Evolutionary conservation across 2,113 vertebrate species (phyloP), one percentile per base, ranked within the genome.

Genomic region (Aleadryas rufinucha): DNA sequence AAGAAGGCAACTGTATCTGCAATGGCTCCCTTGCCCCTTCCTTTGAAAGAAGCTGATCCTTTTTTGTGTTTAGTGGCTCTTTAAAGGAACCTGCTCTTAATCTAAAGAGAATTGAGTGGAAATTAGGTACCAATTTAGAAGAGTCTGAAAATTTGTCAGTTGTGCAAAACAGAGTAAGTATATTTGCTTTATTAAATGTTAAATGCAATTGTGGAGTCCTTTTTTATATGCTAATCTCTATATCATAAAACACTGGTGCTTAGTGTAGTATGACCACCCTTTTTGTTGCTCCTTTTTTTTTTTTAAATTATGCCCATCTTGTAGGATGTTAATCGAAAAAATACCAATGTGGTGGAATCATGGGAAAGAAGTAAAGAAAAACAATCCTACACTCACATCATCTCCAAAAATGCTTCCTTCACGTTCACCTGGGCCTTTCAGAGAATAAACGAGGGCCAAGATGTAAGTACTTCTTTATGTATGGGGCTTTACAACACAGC

Each of bases 381-480:
- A 75, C 99, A 99, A 95, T 98, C 98, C 35, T 99, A 99, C 74
- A 99, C 99, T 24, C 99, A 99, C 60, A 52, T 99, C 56, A 98
- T 99, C 97, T 98, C 98, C 61, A 99, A 99, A 97, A 99, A 99
- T 8, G 98, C 99, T 84, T 98, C 99, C 0, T 99, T 99, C 64
- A 99, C 98, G 1, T 99, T 99, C 97, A 99, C 99, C 0, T 99
- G 99, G 99, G 99, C 99, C 50, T 99, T 99, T 95, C 99, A 99
- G 97, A 99, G 99, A 95, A 99, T 99, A 45, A 99, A 98, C 8
- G 98, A 98, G 53, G 98, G 98, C 24, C 98, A 98, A 91, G 99
- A 99, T 88, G 99, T 99, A 98, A 99, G 99, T 98, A 90, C 11
- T 49, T 79, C 33, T 91, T 84, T 83, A 52, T 3, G 9, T 35